Evolutionary conservation across 1,140 invertebrate species (phyloP).

Genomic region (Steinernema feltiae): DNA sequence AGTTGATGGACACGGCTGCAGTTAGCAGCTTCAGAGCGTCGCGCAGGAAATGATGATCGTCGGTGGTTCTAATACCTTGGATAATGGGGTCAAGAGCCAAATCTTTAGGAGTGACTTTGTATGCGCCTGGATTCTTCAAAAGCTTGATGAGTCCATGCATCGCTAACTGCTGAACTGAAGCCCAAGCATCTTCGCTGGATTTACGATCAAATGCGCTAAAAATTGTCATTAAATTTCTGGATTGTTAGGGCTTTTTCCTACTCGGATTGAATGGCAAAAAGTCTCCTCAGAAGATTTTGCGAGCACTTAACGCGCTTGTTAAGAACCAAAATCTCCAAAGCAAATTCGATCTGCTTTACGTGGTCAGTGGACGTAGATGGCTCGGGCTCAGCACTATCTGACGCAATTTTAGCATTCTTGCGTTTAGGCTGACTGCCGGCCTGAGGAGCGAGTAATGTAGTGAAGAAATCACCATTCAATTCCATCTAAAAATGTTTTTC

Average conservation of each 20-base stretch:
- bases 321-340: not conserved
- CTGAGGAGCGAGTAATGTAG: not conserved
- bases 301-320: not conserved
- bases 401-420: not conserved
- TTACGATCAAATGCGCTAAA: not conserved
- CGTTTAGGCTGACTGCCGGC: not conserved
- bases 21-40: constrained; percentile 34
- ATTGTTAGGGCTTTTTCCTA: not conserved
- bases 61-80: constrained; percentile 28
- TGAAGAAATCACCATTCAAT: not conserved
- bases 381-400: not conserved
- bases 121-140: not conserved
- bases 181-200: not conserved
- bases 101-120: constrained; percentile 5
- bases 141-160: constrained; percentile 23
- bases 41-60: constrained; percentile 31
- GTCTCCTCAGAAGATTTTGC: not conserved
- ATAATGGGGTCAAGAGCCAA: constrained; percentile 30
- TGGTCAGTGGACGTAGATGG: not conserved
- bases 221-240: not conserved
- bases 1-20: constrained; percentile 29
- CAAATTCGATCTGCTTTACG: not conserved
- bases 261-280: not conserved
- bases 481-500: not conserved
- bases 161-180: constrained; percentile 20